phyloP scores from a whole-genome alignment of 1,140 invertebrate genomes.

The Caenorhabditis elegans region DNA sequence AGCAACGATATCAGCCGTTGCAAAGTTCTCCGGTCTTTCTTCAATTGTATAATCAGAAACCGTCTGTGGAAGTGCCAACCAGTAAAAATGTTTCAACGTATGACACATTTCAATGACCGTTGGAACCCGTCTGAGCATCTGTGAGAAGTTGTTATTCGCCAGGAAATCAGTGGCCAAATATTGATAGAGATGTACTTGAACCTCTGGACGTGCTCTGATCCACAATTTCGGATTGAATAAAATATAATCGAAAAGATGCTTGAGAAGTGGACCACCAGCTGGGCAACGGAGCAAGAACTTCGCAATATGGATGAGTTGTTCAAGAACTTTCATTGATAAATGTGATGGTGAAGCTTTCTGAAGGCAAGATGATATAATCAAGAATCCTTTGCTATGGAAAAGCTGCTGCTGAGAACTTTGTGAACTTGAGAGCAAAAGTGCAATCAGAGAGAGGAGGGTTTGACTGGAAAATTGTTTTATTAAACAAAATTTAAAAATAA shows the following conservation, averaged over 20 bases:
- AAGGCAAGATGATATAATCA: conserved; percentile 94
- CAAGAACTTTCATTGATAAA: conserved; percentile 56
- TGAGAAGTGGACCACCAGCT: conserved; percentile 87
- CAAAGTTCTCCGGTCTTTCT: conserved; percentile 12
- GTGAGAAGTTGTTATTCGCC: conserved; percentile 93
- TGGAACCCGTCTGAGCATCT: conserved; percentile 86
- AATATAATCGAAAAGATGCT: conserved; percentile 96
- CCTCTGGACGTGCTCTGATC: conserved; percentile 79
- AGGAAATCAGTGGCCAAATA: conserved; percentile 97
- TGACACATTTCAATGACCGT: conserved; percentile 97
- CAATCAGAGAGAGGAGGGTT: conserved; percentile 92
- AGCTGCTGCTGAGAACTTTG: conserved; percentile 97
- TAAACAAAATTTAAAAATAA: not conserved
- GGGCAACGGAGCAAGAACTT: conserved; percentile 93
- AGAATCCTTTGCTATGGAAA: conserved; percentile 93
- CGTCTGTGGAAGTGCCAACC: conserved; percentile 90
- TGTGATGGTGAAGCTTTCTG: conserved; percentile 73
- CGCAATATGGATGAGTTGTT: conserved; percentile 72
- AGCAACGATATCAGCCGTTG: not conserved
- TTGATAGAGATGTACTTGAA: conserved; percentile 75
- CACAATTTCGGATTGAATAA: conserved; percentile 97
- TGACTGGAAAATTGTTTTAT: conserved; percentile 78
- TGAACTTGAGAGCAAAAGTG: conserved; percentile 92
- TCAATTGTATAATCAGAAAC: conserved; percentile 69
- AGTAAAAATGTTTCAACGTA: conserved; percentile 97